Base-by-base conservation (phyloP, 2,113 vertebrate species). In the Carassius auratus region DNA sequence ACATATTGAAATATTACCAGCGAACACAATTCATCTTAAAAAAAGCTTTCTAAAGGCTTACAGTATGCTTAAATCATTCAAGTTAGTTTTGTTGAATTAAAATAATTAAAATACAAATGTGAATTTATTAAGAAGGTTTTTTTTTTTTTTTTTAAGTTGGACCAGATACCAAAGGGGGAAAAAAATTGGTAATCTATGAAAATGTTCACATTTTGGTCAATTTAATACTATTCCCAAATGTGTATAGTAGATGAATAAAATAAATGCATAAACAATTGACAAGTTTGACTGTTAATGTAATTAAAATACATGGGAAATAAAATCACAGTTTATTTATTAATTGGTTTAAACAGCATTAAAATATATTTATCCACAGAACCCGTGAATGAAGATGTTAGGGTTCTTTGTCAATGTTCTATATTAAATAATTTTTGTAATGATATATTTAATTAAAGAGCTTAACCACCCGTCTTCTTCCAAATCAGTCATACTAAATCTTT, bases 401-500 rank as follows among this genome's bases (percentile, higher is more conserved):
- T 82, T 82, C 36, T 62, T 6, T 48, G 26, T 68, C 21, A 86
- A 80, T 62, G 30, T 86, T 36, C 76, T 45, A 2, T 45, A 9
- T 45, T 2, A 45, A 10, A 45, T 45, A 8, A 42, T 42, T 42
- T 42, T 42, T 42, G 8, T 8, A 42, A 42, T 42, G 42, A 42
- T 42, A 42, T 42, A 42, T 42, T 69, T 23, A 8, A 81, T 84
- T 68, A 84, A 69, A 81, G 8, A 66, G 21, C 78, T 69, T 76
- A 84, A 71, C 36, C 42, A 23, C 21, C n/a, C 1, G 17, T 38
- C 26, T 15, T 75, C 64, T 26, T 61, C 36, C 12, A 84, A 79
- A 75, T 88, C 83, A 66, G 52, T 73, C 86, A 81, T 83, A 76
- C 85, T 83, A 59, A 62, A 89, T 85, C 75, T 86, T 81, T 82